Percentiles rank a stretch among this genome's conserved stretches.
Conservation (phyloP, 2,113 vertebrate species). For the Nannobrachium achirus region DNA sequence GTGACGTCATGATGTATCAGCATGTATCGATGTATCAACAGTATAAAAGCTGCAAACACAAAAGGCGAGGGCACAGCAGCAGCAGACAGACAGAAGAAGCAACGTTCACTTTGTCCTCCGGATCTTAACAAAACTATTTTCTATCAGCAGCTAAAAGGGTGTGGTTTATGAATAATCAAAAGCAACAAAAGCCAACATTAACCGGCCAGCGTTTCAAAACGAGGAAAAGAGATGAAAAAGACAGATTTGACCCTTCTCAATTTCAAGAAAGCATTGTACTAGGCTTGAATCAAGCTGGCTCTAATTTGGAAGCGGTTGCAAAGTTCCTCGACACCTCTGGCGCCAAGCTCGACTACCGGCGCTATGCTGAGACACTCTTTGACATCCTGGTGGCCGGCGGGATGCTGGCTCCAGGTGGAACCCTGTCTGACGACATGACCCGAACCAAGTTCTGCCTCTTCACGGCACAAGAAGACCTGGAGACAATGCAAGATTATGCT, state of each 20-base stretch:
- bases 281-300: slow-evolving; percentile 94
- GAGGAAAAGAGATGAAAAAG: slow-evolving; percentile 94
- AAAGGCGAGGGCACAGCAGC: no score
- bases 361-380: slow-evolving; percentile 95
- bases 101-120: no score
- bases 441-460: slow-evolving; percentile 92
- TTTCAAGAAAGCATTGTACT: slow-evolving; percentile 96
- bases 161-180: slow-evolving; percentile 99
- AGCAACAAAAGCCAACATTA: slow-evolving; percentile 96
- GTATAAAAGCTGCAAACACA: no score
- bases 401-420: slow-evolving; percentile 94
- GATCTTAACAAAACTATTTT: no score
- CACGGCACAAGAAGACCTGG: slow-evolving; percentile 90
- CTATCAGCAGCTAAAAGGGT: slow-evolving; percentile 74
- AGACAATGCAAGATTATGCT: slow-evolving; percentile 94
- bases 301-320: slow-evolving; percentile 92
- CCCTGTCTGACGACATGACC: slow-evolving; percentile 92
- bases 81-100: no score
- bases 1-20: no score
- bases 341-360: slow-evolving; percentile 93
- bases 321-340: slow-evolving; percentile 96
- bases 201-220: slow-evolving; percentile 96
- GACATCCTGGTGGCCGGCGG: slow-evolving; percentile 95
- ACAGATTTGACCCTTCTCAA: slow-evolving; percentile 96
- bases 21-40: no score